phyloP scores from a whole-genome alignment of 2,888 invertebrate genomes.

The Parochlus steinenii region DNA sequence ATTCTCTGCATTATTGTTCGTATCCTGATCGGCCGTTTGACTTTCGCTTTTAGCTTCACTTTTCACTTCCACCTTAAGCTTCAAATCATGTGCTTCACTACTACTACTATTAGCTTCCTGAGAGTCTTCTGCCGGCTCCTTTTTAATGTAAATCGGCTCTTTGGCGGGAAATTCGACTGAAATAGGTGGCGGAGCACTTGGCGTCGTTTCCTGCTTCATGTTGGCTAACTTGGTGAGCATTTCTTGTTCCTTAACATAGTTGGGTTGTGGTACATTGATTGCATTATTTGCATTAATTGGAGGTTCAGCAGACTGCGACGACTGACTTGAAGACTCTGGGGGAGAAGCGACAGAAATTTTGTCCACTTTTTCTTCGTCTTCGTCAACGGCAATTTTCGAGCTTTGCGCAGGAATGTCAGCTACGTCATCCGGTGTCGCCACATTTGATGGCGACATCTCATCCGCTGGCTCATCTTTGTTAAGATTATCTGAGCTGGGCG shows the following conservation, averaged over 20 bases:
- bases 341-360: conserved; percentile 33
- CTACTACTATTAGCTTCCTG: conserved; percentile 31
- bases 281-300: conserved; percentile 19
- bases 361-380: conserved; percentile 22
- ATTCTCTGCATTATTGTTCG: conserved; percentile 12
- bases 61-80: conserved; percentile 50
- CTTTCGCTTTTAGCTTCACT: conserved; percentile 22
- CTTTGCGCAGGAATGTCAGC: conserved; percentile 32
- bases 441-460: conserved; percentile 22
- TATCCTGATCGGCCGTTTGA: conserved; percentile 12
- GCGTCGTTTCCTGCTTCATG: conserved; percentile 27
- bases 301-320: too few species aligned
- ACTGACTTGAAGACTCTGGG: too few species aligned
- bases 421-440: conserved; percentile 30
- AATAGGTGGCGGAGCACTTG: conserved; percentile 28
- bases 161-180: conserved; percentile 39
- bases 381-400: conserved; percentile 25
- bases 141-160: conserved; percentile 41
- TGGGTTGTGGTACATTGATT: too few species aligned
- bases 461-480: conserved; percentile 31
- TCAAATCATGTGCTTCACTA: conserved; percentile 53
- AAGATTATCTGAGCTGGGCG: conserved; percentile 28
- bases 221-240: conserved; percentile 28
- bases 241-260: conserved; percentile 26
- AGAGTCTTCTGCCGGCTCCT: conserved; percentile 28